Conservation (phyloP, 2,888 invertebrate genomes). For the Loripinus fragilis region DNA sequence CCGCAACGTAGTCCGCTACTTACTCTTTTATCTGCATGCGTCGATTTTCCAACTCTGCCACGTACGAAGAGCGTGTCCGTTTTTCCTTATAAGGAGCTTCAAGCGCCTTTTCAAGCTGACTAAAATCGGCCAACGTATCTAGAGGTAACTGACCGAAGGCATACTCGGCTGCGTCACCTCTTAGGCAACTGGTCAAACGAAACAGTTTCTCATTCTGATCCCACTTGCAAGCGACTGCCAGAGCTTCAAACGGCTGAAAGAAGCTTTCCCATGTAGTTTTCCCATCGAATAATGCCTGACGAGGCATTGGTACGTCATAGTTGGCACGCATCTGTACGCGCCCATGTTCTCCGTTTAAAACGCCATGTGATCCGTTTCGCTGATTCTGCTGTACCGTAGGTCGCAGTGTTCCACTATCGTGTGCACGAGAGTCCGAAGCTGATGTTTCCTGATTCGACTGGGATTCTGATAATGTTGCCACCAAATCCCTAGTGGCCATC, state of each 20-base stretch:
- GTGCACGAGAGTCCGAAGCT: neutral
- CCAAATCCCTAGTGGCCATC: neutral
- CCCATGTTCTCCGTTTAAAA: neutral
- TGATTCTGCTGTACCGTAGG: neutral
- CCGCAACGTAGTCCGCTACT: conserved; percentile 35
- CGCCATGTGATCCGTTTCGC: neutral
- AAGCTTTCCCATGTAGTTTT: conserved; percentile 37
- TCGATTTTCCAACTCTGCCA: conserved; percentile 38
- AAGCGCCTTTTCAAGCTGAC: conserved; percentile 12
- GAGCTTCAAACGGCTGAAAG: conserved; percentile 26
- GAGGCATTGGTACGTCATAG: conserved; percentile 38
- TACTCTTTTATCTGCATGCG: conserved; percentile 31
- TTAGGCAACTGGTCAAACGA: conserved; percentile 26
- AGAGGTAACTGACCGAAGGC: conserved; percentile 4
- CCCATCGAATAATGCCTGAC: conserved; percentile 39
- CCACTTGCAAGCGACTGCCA: conserved; percentile 31
- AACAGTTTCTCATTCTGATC: conserved; percentile 34
- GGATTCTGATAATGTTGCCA: neutral
- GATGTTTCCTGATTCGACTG: neutral
- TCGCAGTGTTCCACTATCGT: neutral
- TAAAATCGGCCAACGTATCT: neutral
- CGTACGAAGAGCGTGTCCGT: conserved; percentile 23
- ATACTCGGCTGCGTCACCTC: conserved; percentile 34
- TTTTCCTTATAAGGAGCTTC: conserved; percentile 33
- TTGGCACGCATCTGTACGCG: neutral